Percentiles rank a stretch among this genome's conserved stretches.
phyloP scores from a whole-genome alignment of 1,140 invertebrate genomes.

The Polyergus mexicanus region DNA sequence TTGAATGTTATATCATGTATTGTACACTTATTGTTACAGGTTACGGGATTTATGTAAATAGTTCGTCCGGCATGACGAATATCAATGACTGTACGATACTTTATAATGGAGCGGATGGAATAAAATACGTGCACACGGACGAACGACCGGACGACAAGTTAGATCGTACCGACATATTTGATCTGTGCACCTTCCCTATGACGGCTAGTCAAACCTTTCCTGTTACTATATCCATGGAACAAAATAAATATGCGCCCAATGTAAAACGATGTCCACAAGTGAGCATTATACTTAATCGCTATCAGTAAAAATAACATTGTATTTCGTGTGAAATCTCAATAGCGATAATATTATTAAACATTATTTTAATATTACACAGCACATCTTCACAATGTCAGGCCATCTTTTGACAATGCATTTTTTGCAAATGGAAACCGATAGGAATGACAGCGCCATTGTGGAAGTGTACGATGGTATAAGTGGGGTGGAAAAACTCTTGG shows the following conservation, averaged over 20 bases:
- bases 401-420: slow-evolving; percentile 95
- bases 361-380: slow-evolving; percentile 77
- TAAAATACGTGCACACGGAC: slow-evolving; percentile 94
- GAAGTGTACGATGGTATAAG: slow-evolving; percentile 93
- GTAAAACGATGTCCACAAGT: slow-evolving; percentile 91
- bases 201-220: slow-evolving; percentile 94
- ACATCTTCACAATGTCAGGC: slow-evolving; percentile 91
- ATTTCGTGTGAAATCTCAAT: not conserved
- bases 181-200: slow-evolving; percentile 94
- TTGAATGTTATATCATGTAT: slow-evolving; percentile 16
- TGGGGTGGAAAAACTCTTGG: slow-evolving; percentile 90
- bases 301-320: not conserved
- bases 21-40: slow-evolving; percentile 86
- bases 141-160: slow-evolving; percentile 90
- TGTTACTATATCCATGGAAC: slow-evolving; percentile 91
- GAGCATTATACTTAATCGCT: slow-evolving; percentile 19
- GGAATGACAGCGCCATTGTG: slow-evolving; percentile 91
- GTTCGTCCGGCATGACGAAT: slow-evolving; percentile 91
- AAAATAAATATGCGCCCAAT: slow-evolving; percentile 90
- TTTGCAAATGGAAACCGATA: slow-evolving; percentile 91
- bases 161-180: slow-evolving; percentile 91
- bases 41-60: slow-evolving; percentile 96
- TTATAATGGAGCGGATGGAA: slow-evolving; percentile 94
- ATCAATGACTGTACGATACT: slow-evolving; percentile 91
- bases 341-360: not conserved